Evolutionary conservation across 2,797 vertebrate species (phyloP).

Genomic region (Phalloptychus januarius): DNA sequence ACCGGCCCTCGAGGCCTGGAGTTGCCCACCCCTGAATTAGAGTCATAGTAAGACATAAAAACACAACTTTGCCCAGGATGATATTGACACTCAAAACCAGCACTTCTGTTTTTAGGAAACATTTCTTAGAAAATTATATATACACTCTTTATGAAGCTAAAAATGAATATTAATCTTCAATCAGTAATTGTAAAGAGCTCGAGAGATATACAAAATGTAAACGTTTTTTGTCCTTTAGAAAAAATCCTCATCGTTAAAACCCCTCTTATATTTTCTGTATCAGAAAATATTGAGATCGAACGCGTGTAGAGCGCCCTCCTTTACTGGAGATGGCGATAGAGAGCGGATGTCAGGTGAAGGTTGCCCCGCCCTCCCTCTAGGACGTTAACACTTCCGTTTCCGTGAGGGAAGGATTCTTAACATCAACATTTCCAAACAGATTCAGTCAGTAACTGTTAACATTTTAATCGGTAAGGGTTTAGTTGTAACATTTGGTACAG

Average conservation of each 20-base stretch:
- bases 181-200: background rate
- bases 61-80: background rate
- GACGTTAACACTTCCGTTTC: slow-evolving; percentile 65
- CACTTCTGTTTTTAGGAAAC: background rate
- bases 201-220: background rate
- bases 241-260: background rate
- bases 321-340: slow-evolving; percentile 45
- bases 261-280: too few relatives aligned
- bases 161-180: background rate
- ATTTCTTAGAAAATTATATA: background rate
- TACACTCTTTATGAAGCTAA: background rate
- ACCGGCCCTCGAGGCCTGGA: too few relatives aligned
- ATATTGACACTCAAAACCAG: background rate
- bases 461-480: slow-evolving; percentile 51
- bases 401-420: slow-evolving; percentile 61
- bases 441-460: slow-evolving; percentile 14
- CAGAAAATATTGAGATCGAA: background rate
- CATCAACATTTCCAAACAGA: slow-evolving; percentile 71
- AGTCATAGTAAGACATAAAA: background rate
- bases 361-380: background rate
- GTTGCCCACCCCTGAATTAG: too few relatives aligned
- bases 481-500: background rate
- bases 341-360: background rate
- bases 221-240: background rate
- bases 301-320: slow-evolving; percentile 14